Base-by-base conservation (phyloP, 2,888 invertebrate species). In the Merodon equestris region DNA sequence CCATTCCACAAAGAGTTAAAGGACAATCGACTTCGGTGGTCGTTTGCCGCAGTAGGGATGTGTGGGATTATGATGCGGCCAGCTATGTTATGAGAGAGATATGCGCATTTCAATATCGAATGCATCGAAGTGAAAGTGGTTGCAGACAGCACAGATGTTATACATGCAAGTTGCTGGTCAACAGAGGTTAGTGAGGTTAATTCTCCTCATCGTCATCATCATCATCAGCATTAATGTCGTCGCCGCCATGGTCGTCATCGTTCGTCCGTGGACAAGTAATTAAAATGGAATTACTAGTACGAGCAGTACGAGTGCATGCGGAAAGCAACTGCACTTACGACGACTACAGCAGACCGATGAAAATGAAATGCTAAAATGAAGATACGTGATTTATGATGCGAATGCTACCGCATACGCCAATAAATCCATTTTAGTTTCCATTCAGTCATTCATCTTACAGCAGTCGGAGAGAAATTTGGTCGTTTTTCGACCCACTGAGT, bases 341-440 rank as follows among this genome's bases (percentile, higher is more conserved):
- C 10, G n/a, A n/a, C n/a, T n/a, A n/a, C n/a, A n/a, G n/a, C n/a
- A n/a, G 10, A 7, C 27, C 27, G 27, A 27, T 27, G 27, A n/a
- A n/a, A n/a, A n/a, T n/a, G n/a, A n/a, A n/a, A n/a, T n/a, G n/a
- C n/a, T n/a, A n/a, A n/a, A n/a, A 68, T 54, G 53, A 54, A 53
- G 44, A 48, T 74, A 74, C 74, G 74, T 74, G 79, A 79, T 79
- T 74, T 74, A 79, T 79, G 74, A 70, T 60, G 63, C 74, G 74
- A 64, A 57, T 60, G 51, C 36, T 50, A 19, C 15, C 19, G 38
- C n/a, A 4, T 36, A 44, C 15, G 53, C 61, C 64, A 54, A 76
- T 57, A 70, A 58, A 48, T 61, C 15, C 36, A 14, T 57, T 48
- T 19, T 44, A 60, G 27, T 27, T 27, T 27, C 27, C 27, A 27